A percentile compares a stretch with the other conserved stretches of the same genome.
Evolutionary conservation across 2,797 vertebrate genomes (phyloP).

Genomic region (Florisuga fusca): DNA sequence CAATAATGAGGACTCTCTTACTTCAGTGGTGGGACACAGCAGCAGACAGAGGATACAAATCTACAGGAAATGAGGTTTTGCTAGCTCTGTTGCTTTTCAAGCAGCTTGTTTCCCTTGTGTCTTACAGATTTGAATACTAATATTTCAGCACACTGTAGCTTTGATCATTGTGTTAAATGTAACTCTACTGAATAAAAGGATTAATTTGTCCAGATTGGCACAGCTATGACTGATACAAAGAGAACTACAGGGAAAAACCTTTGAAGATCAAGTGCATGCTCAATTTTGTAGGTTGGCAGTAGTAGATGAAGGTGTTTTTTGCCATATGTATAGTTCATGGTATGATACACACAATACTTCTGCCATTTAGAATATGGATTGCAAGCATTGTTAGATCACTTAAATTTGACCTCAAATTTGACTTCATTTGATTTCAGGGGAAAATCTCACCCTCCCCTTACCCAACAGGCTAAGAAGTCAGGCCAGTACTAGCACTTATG

Average conservation of each 20-base stretch:
- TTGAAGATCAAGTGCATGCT: conserved; percentile 41
- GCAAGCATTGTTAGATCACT: not conserved
- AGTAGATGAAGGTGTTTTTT: not conserved
- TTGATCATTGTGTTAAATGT: conserved; percentile 51
- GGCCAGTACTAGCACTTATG: not conserved
- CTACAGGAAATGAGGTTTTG: not conserved
- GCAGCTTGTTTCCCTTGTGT: conserved; percentile 46
- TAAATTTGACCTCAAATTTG: no score
- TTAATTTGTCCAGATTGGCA: conserved; percentile 23
- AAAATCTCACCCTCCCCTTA: not conserved
- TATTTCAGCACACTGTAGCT: conserved; percentile 34
- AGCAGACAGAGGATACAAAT: not conserved
- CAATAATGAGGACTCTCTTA: not conserved
- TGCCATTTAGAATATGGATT: not conserved
- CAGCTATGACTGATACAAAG: not conserved
- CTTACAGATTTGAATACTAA: conserved; percentile 41
- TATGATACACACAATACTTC: not conserved
- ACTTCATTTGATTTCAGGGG: no score
- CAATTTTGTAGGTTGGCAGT: not conserved
- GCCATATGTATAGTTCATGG: not conserved
- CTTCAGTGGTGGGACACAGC: not conserved
- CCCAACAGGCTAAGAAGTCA: not conserved
- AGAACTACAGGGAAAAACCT: conserved; percentile 18
- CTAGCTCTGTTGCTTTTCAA: not conserved
- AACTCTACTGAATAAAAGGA: conserved; percentile 43